Percentiles rank a stretch among this genome's conserved stretches.
Evolutionary conservation across 2,113 vertebrate genomes (phyloP).

Genomic region (Dascyllus trimaculatus): DNA sequence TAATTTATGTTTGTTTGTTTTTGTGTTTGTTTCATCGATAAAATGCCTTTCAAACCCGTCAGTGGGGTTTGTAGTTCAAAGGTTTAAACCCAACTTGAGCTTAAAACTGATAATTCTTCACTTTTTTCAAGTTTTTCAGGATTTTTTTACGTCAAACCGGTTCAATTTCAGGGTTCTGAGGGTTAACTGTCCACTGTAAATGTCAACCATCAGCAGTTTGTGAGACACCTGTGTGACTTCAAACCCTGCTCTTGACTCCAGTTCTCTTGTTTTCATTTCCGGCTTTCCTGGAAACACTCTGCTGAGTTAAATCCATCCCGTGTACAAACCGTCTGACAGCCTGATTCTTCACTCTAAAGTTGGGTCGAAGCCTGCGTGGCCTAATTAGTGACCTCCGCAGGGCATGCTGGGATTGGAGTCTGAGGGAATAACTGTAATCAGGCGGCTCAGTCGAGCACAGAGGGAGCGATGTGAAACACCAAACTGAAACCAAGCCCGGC

Average conservation of each 20-base stretch:
- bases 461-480: constrained; percentile 45
- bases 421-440: constrained; percentile 64
- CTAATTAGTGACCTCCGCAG: constrained; percentile 62
- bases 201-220: no score
- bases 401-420: constrained; percentile 53
- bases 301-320: constrained; percentile 31
- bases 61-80: no score
- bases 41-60: no score
- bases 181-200: no score
- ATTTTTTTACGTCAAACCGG: no score
- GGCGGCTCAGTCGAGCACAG: constrained; percentile 10
- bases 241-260: not conserved
- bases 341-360: constrained; percentile 24
- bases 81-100: no score
- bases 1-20: no score
- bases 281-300: not conserved
- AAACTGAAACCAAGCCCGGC: constrained; percentile 13
- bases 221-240: not conserved
- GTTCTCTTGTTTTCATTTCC: not conserved
- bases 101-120: no score
- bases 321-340: constrained; percentile 21
- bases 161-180: no score
- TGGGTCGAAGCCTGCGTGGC: constrained; percentile 41
- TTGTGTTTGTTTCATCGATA: no score
- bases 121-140: no score